These are phyloP conservation scores for Coranthus polyacanthus DNA, from an alignment of 2,797 vertebrate species.

Conservation along the genomic window DNA sequence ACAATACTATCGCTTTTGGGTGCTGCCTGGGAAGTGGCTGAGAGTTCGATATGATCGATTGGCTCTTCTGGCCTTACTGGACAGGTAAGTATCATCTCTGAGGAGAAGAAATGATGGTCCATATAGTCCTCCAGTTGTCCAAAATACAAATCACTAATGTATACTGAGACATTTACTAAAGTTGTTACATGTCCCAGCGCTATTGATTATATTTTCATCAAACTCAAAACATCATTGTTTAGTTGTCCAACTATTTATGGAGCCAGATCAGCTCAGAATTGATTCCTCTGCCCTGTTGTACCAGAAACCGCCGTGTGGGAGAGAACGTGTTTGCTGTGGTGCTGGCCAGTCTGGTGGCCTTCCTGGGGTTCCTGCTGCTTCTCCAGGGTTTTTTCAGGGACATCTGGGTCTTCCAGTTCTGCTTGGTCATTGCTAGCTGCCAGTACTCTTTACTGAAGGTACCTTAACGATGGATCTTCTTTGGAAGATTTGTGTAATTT, in stretches of 20 bases:
- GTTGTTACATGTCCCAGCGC: not conserved
- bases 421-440: conserved; percentile 94
- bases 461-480: conserved; percentile 3
- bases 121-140: not conserved
- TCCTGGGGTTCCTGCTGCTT: conserved; percentile 91
- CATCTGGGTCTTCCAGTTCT: conserved; percentile 97
- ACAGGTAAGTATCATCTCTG: conserved; percentile 82
- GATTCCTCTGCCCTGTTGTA: conserved; percentile 12
- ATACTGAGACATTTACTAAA: not conserved
- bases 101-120: not conserved
- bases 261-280: no score
- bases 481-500: not conserved
- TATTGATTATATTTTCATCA: not conserved
- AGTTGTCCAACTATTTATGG: not conserved
- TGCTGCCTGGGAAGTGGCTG: conserved; percentile 92
- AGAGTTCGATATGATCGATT: conserved; percentile 92
- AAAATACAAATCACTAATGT: not conserved
- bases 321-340: conserved; percentile 91
- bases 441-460: conserved; percentile 95
- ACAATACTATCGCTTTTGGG: conserved; percentile 94
- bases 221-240: not conserved
- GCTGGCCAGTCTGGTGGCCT: conserved; percentile 91
- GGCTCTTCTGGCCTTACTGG: conserved; percentile 91
- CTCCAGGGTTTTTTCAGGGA: conserved; percentile 93
- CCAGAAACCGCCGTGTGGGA: conserved; percentile 89